Evolutionary conservation across 1,140 invertebrate genomes (phyloP).

Genomic region (Drosophila teissieri): DNA sequence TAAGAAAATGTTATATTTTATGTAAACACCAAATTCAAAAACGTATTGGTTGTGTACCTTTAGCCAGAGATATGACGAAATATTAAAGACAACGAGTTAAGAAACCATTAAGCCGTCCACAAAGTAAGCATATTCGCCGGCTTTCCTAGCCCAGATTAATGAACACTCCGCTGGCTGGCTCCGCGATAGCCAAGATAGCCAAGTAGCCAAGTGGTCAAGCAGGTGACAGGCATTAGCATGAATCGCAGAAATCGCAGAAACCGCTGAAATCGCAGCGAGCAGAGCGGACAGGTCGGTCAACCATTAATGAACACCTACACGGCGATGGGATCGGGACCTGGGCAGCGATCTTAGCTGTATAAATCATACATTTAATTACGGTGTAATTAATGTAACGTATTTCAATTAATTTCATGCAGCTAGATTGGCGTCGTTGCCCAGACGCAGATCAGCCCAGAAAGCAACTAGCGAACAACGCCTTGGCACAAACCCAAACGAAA

Average conservation of each 20-base stretch:
- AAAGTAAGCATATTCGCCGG: conserved; percentile 44
- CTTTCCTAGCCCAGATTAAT: conserved; percentile 49
- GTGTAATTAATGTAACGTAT: conserved; percentile 76
- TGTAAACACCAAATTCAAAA: background rate
- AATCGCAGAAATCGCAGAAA: conserved; percentile 54
- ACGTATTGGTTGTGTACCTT: conserved; percentile 3
- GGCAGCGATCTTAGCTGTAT: conserved; percentile 33
- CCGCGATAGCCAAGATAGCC: no score
- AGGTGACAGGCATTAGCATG: conserved; percentile 66
- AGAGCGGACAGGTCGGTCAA: conserved; percentile 35
- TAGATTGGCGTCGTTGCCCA: conserved; percentile 56
- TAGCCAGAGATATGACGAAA: conserved; percentile 43
- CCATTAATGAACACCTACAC: conserved; percentile 57
- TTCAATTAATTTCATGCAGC: conserved; percentile 77
- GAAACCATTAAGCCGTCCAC: conserved; percentile 36
- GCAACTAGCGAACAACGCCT: conserved; percentile 38
- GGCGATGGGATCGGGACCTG: conserved; percentile 8
- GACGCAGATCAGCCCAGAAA: conserved; percentile 22
- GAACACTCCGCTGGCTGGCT: conserved; percentile 1
- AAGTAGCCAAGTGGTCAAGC: conserved; percentile 21
- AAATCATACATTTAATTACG: conserved; percentile 78
- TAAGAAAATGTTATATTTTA: background rate
- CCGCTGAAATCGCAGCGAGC: conserved; percentile 25
- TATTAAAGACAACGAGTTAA: conserved; percentile 29
- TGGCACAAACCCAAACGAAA: conserved; percentile 28